Conservation (phyloP, 1,140 invertebrate species). For the Streblospio benedicti region DNA sequence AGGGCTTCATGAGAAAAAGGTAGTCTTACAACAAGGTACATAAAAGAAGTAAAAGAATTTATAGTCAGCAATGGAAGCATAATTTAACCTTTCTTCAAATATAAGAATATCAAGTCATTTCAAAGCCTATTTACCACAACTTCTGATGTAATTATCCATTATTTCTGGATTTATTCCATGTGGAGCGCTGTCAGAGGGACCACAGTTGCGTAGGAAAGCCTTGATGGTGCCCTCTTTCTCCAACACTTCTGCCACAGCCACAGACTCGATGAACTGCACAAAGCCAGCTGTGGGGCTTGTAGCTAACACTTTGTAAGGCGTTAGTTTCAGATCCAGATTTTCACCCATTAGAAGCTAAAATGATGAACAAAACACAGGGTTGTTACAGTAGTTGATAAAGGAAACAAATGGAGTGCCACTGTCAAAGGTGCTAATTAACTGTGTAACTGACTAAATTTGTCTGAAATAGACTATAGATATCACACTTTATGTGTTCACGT, state of each 20-base stretch:
- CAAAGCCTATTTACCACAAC: slow-evolving; percentile 71
- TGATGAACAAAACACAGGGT: slow-evolving; percentile 7
- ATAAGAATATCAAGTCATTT: not conserved
- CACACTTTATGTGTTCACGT: too few relatives aligned
- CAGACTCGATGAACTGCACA: slow-evolving; percentile 93
- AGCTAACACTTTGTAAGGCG: slow-evolving; percentile 86
- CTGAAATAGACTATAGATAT: too few relatives aligned
- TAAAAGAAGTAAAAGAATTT: too few relatives aligned
- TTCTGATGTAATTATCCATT: slow-evolving; percentile 95
- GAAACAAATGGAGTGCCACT: not conserved
- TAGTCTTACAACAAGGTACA: too few relatives aligned
- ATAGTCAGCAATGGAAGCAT: not conserved
- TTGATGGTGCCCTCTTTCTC: slow-evolving; percentile 61
- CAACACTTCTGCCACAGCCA: slow-evolving; percentile 82
- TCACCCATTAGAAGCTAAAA: slow-evolving; percentile 74
- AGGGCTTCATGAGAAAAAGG: too few relatives aligned
- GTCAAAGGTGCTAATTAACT: too few relatives aligned
- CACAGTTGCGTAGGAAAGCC: slow-evolving; percentile 71
- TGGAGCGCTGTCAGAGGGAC: slow-evolving; percentile 74
- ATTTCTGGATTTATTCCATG: slow-evolving; percentile 87
- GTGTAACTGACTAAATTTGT: too few relatives aligned
- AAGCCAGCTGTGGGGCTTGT: slow-evolving; percentile 92
- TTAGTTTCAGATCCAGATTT: slow-evolving; percentile 90
- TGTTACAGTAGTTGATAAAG: not conserved
- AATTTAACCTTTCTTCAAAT: not conserved